These are phyloP conservation scores for Cebus imitator DNA, from an alignment of 2,113 vertebrate genomes.

Conservation along the genomic window DNA sequence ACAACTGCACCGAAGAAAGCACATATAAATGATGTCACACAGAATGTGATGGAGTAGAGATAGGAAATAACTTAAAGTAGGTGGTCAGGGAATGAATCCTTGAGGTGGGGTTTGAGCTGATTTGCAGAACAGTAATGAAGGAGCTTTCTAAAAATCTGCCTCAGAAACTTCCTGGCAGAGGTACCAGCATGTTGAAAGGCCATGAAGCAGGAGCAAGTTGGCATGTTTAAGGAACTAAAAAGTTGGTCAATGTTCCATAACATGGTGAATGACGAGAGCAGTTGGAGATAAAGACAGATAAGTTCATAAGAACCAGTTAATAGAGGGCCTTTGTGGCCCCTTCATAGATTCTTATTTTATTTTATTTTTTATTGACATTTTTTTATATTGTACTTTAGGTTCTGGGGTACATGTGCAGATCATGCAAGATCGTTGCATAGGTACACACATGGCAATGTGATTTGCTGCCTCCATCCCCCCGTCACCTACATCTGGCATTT, in stretches of 20 bases:
- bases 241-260: not conserved
- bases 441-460: no score
- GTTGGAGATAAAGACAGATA: not conserved
- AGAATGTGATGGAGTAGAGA: not conserved
- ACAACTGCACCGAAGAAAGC: not conserved
- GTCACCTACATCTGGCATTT: no score
- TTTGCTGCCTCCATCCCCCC: no score
- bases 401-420: no score
- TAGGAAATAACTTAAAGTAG: not conserved
- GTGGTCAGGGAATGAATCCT: not conserved
- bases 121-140: not conserved
- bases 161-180: not conserved
- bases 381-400: no score
- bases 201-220: not conserved
- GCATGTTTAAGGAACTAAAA: not conserved
- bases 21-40: not conserved
- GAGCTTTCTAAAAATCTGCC: not conserved
- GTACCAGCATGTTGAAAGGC: not conserved
- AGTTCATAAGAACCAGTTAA: not conserved
- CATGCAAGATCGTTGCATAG: no score
- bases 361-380: not conserved
- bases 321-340: not conserved
- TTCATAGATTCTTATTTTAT: not conserved
- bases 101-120: not conserved
- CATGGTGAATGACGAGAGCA: not conserved